Percentiles rank a stretch among this genome's conserved stretches.
Conservation (phyloP, 1,140 invertebrate species). For the Stenopsyche tienmushanensis region DNA sequence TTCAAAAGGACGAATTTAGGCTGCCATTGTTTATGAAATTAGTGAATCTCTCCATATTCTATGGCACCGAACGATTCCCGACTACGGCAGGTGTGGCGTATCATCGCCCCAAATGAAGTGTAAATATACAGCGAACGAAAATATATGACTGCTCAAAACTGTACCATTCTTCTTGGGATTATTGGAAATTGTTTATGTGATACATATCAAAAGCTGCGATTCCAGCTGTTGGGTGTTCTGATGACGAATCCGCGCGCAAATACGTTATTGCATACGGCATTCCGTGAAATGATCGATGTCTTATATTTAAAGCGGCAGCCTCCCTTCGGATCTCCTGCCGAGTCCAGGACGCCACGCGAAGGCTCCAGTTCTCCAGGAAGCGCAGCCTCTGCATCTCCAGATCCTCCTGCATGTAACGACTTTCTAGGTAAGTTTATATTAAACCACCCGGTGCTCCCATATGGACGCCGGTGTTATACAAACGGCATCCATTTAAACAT, state of each 20-base stretch:
- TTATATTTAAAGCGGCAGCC: conserved; percentile 28
- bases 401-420: conserved; percentile 42
- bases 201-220: no score
- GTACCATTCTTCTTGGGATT: not conserved
- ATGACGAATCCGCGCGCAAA: not conserved
- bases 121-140: no score
- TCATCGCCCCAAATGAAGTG: no score
- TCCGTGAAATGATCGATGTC: not conserved
- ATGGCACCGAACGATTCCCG: no score
- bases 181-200: not conserved
- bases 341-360: conserved; percentile 42
- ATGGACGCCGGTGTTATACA: no score
- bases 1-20: no score
- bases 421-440: conserved; percentile 33
- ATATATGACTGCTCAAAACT: not conserved
- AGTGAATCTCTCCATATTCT: no score
- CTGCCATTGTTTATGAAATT: no score
- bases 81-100: no score
- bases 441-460: no score
- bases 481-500: no score
- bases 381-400: conserved; percentile 52
- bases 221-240: not conserved
- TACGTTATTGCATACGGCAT: not conserved
- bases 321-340: conserved; percentile 25
- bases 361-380: conserved; percentile 55